Evolutionary conservation across 92 coral and sea anemone species (phyloP).

Genomic region (Nematostella vectensis): DNA sequence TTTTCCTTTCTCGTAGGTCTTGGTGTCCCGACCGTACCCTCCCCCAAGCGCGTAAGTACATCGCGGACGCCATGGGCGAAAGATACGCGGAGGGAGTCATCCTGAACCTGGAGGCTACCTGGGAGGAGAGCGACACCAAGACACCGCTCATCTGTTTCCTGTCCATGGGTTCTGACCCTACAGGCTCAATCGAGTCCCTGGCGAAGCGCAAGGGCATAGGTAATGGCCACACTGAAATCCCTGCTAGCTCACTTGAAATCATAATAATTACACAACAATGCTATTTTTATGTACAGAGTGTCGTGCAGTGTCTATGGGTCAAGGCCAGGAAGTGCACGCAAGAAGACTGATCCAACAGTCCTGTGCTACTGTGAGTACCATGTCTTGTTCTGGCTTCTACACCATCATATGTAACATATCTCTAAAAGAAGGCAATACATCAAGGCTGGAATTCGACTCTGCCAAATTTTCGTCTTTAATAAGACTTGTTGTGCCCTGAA

Average conservation of each 20-base stretch:
- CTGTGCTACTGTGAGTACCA: slow-evolving; percentile 52
- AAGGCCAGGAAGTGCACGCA: slow-evolving; percentile 89
- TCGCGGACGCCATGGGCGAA: slow-evolving; percentile 82
- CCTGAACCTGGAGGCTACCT: slow-evolving; percentile 80
- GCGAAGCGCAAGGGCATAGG: slow-evolving; percentile 85
- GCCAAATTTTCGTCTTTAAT: no score
- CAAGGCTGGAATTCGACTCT: no score
- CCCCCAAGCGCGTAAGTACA: slow-evolving; percentile 82
- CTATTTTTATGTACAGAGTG: slow-evolving; percentile 48
- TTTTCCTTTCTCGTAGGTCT: slow-evolving; percentile 45
- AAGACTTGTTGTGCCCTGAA: no score
- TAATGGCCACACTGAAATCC: slow-evolving; percentile 4
- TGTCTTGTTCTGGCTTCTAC: not conserved
- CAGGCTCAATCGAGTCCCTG: slow-evolving; percentile 78
- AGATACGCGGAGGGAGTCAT: slow-evolving; percentile 85
- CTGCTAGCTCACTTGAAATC: not conserved
- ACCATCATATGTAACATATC: not conserved
- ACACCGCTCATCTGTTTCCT: slow-evolving; percentile 82
- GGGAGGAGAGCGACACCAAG: slow-evolving; percentile 79
- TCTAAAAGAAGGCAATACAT: not conserved
- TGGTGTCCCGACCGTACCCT: slow-evolving; percentile 94
- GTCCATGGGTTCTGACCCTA: slow-evolving; percentile 91
- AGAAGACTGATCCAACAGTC: slow-evolving; percentile 82
- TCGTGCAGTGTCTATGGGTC: slow-evolving; percentile 91
- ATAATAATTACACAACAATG: no score